phyloP scores from a whole-genome alignment of 1,140 invertebrate genomes.

The Sycophaga agraensis region DNA sequence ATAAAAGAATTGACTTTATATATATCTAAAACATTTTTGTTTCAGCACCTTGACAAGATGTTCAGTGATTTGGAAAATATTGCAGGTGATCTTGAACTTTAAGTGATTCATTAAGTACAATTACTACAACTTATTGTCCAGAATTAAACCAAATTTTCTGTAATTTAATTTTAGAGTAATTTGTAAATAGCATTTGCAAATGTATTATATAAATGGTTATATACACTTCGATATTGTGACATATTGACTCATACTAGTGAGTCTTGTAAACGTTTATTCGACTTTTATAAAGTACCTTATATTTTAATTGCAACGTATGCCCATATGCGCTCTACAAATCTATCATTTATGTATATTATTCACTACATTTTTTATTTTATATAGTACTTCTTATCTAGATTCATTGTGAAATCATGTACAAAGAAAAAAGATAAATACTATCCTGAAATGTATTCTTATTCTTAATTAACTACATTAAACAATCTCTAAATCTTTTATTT shows the following conservation, averaged over 20 bases:
- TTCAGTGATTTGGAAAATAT: conserved; percentile 50
- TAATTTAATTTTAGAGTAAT: conserved; percentile 29
- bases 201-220: conserved; percentile 24
- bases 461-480: too few relatives aligned
- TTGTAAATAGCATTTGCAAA: conserved; percentile 37
- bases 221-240: conserved; percentile 14
- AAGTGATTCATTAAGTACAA: conserved; percentile 6
- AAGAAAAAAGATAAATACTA: too few relatives aligned
- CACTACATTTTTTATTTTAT: conserved; percentile 40
- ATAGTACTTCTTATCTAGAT: conserved; percentile 27
- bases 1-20: conserved; percentile 16
- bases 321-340: conserved; percentile 12
- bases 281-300: conserved; percentile 28
- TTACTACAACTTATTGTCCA: neutral
- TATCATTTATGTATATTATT: conserved; percentile 23
- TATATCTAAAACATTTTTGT: conserved; percentile 32
- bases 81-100: conserved; percentile 42
- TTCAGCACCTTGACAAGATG: conserved; percentile 52
- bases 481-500: too few relatives aligned
- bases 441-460: too few relatives aligned
- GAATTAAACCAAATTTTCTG: conserved; percentile 26
- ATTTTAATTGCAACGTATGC: conserved; percentile 23
- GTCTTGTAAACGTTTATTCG: conserved; percentile 13
- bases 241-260: conserved; percentile 16
- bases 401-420: too few relatives aligned